Conservation (phyloP, 2,113 vertebrate species). For the Nyctibius bracteatus region DNA sequence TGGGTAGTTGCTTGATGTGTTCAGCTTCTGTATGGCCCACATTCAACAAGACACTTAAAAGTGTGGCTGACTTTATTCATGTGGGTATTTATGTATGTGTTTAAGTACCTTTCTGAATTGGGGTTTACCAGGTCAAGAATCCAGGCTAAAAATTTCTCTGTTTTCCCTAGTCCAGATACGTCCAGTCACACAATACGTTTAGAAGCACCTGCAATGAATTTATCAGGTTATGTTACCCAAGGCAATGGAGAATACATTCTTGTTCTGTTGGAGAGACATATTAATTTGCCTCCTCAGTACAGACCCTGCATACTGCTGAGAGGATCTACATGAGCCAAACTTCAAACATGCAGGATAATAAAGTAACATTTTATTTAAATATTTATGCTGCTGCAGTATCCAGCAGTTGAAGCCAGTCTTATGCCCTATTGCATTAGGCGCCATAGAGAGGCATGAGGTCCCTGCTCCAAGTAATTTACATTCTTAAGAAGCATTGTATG, state of each 20-base stretch:
- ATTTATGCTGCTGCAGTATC: neutral
- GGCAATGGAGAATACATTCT: neutral
- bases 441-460: neutral
- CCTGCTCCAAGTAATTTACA: neutral
- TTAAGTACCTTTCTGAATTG: constrained; percentile 41
- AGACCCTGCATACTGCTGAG: neutral
- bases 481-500: neutral
- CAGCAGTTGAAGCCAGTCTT: neutral
- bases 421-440: neutral
- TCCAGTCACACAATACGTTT: neutral
- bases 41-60: constrained; percentile 49
- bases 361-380: neutral
- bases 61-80: constrained; percentile 30
- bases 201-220: neutral
- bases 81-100: constrained; percentile 29
- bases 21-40: constrained; percentile 51
- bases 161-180: neutral
- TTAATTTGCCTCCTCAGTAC: neutral
- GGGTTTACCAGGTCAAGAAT: neutral
- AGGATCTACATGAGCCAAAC: neutral
- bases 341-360: neutral
- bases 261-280: neutral
- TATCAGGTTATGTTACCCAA: neutral
- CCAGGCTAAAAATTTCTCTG: neutral
- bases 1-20: constrained; percentile 30